Evolutionary conservation across 23 tunicate genomes (phyloP).

Genomic region (Ascidia mentula): DNA sequence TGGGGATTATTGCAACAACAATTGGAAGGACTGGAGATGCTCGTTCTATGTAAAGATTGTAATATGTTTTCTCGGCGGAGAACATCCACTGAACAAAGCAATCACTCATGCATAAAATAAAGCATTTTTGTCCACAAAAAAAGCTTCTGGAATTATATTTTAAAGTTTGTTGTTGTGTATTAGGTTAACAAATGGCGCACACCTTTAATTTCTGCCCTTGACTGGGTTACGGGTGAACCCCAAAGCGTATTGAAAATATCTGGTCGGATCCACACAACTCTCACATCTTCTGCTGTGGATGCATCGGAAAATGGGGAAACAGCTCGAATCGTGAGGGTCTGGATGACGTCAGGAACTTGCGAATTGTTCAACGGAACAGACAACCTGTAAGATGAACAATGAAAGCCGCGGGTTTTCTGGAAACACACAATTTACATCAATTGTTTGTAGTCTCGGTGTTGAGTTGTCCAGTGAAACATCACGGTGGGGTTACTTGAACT

Average conservation of each 20-base stretch:
- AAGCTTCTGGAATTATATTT: background rate
- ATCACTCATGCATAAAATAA: background rate
- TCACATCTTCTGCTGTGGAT: conserved; percentile 20
- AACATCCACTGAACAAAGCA: background rate
- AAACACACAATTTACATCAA: background rate
- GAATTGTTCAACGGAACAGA: conserved; percentile 18
- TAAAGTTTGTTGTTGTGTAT: background rate
- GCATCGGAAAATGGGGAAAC: conserved; percentile 27
- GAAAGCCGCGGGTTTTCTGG: background rate
- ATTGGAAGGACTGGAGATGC: conserved; percentile 7
- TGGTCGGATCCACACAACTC: conserved; percentile 37
- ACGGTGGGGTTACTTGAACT: conserved; percentile 27
- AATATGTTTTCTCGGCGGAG: background rate
- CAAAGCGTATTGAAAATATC: background rate
- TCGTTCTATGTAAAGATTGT: conserved; percentile 9
- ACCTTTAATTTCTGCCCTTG: background rate
- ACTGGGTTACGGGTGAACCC: conserved; percentile 12
- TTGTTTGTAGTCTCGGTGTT: conserved; percentile 3
- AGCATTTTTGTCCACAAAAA: background rate
- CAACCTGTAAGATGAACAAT: conserved; percentile 25
- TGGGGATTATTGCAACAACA: conserved; percentile 20
- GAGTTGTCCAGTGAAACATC: background rate
- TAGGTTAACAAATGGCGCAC: conserved; percentile 17
- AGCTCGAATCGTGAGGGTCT: conserved; percentile 14
- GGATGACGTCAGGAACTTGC: conserved; percentile 25